Conservation (phyloP, 2,113 vertebrate genomes). For the Echinops telfairi region DNA sequence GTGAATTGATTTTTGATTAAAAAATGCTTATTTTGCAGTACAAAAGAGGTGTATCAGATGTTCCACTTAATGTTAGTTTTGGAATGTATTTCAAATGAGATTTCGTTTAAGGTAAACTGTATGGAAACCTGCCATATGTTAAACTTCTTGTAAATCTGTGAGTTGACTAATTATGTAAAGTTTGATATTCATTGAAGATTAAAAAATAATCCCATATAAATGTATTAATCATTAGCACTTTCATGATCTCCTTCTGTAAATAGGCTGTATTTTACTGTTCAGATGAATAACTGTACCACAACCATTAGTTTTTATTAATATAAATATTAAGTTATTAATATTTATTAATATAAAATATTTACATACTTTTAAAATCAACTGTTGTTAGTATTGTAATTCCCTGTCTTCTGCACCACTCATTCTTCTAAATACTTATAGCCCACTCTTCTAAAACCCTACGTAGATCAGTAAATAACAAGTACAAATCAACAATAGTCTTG, state of each 20-base stretch:
- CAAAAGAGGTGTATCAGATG: constrained; percentile 14
- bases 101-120: constrained; percentile 30
- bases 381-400: background rate
- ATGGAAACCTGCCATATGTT: background rate
- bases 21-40: background rate
- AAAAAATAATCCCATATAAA: background rate
- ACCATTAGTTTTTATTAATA: too few species aligned
- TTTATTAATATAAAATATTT: too few species aligned
- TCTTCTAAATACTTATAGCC: background rate
- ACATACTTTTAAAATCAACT: background rate
- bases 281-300: background rate
- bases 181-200: constrained; percentile 48
- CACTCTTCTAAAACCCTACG: background rate
- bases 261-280: background rate
- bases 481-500: background rate
- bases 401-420: background rate
- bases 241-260: constrained; percentile 30
- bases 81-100: constrained; percentile 11
- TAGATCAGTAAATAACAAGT: background rate
- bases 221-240: background rate
- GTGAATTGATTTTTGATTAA: too few species aligned
- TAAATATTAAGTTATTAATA: too few species aligned
- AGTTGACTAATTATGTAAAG: background rate
- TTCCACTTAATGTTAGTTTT: constrained; percentile 43
- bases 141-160: constrained; percentile 21